Conservation (phyloP, 2,797 vertebrate genomes). For the Tangara arthus region DNA sequence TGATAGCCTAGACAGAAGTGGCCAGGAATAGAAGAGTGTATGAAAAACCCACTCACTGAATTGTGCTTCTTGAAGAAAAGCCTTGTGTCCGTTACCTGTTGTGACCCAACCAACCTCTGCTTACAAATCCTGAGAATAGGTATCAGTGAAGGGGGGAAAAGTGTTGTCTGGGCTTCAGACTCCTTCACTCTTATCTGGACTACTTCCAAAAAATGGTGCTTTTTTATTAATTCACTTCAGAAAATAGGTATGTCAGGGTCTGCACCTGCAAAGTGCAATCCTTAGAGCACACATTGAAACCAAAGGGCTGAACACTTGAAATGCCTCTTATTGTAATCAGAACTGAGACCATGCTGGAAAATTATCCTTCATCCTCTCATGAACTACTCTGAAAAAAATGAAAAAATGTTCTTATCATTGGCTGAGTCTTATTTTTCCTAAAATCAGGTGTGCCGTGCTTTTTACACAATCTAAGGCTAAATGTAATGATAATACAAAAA, state of each 20-base stretch:
- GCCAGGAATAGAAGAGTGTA: background rate
- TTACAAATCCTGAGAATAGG: background rate
- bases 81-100: background rate
- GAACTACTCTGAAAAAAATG: background rate
- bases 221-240: background rate
- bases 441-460: background rate
- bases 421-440: background rate
- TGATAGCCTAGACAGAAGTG: background rate
- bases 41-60: background rate
- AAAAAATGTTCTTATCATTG: background rate
- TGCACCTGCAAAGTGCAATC: background rate
- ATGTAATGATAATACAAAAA: background rate
- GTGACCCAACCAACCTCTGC: no score
- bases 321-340: background rate
- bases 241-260: background rate
- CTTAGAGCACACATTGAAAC: background rate
- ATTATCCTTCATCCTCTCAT: background rate
- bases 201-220: background rate
- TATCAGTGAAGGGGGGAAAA: background rate
- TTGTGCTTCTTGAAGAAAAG: background rate
- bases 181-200: background rate
- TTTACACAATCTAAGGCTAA: background rate
- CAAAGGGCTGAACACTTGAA: background rate
- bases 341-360: background rate
- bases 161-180: background rate